Base-by-base conservation (phyloP, 2,888 invertebrate genomes). In the Drosophila aldrichi region DNA sequence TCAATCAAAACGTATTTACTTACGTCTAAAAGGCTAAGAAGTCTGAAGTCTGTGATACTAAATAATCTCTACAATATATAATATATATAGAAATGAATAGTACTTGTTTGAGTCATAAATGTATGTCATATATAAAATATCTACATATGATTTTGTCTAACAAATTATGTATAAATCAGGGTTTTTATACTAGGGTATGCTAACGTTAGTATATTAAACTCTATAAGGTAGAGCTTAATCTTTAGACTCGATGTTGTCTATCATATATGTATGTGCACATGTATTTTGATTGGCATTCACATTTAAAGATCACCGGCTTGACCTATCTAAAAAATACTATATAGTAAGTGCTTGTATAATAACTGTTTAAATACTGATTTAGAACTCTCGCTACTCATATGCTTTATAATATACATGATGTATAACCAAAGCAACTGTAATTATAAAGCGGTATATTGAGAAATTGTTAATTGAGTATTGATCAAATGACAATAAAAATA, bases 381-480 rank as follows among this genome's bases (percentile, higher is more conserved):
- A 36, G 16, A 16, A n/a, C 10, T 25, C 10, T n/a, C 12, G 3
- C 8, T 36, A 36, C 20, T 6, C 10, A 9, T 20, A 46, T 25
- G 20, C 34, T 51, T 22, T 22, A 16, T 22, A 36, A 12, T 22
- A 29, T 32, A 18, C 3, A 12, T 18, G 3, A 18, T 49, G 14
- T 49, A 18, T 1, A 12, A 2, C 14, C 1, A 32, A 32, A 7
- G 18, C 8, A n/a, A n/a, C n/a, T n/a, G n/a, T 49, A 49, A 49
- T 49, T 49, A 49, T 49, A 49, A 18, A 20, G 49, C 32, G 3
- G 49, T 14, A 18, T 49, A 49, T 49, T 49, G 49, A 32, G 32
- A 34, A 32, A 49, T 18, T 49, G 49, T 34, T 12, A 34, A 49
- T 49, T 49, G 48, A 32, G 29, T 34, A 49, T 49, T 49, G 49